These are phyloP conservation scores for Coregonus suidteri DNA, from an alignment of 2,797 vertebrate genomes.

Conservation along the genomic window DNA sequence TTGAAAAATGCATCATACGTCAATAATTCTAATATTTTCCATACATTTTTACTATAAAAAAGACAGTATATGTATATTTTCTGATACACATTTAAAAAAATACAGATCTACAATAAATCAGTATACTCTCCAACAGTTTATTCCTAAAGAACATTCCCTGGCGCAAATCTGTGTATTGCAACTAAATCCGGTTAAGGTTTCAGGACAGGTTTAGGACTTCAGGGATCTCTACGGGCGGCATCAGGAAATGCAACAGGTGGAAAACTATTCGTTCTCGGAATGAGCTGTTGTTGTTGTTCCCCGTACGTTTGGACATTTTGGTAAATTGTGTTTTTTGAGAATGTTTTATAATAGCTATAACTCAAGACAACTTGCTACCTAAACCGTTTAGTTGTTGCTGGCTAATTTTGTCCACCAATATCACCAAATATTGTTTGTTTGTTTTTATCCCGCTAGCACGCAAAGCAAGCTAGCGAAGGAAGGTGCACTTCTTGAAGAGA, in stretches of 20 bases:
- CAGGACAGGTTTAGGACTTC: slow-evolving; percentile 23
- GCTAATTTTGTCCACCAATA: slow-evolving; percentile 1
- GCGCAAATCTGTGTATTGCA: not conserved
- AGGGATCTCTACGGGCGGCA: slow-evolving; percentile 51
- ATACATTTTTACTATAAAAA: not conserved
- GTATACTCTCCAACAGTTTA: not conserved
- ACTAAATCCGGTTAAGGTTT: slow-evolving; percentile 16
- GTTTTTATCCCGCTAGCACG: slow-evolving; percentile 6
- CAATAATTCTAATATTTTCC: not conserved
- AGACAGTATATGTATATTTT: not conserved
- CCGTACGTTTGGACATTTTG: slow-evolving; percentile 2
- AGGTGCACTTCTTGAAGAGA: not conserved
- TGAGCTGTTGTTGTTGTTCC: slow-evolving; percentile 23
- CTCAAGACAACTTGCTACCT: not conserved
- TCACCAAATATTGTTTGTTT: not conserved
- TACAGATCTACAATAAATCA: not conserved
- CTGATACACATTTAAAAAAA: not conserved
- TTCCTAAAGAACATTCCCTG: not conserved
- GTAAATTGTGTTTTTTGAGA: not conserved
- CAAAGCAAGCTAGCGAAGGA: not conserved
- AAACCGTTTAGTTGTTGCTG: not conserved
- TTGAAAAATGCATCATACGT: not conserved
- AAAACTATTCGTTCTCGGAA: slow-evolving; percentile 27
- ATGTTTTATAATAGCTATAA: slow-evolving; percentile 5
- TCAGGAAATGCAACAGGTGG: slow-evolving; percentile 79